phyloP scores from a whole-genome alignment of 2,888 invertebrate genomes.

The Drosophila crucigera region DNA sequence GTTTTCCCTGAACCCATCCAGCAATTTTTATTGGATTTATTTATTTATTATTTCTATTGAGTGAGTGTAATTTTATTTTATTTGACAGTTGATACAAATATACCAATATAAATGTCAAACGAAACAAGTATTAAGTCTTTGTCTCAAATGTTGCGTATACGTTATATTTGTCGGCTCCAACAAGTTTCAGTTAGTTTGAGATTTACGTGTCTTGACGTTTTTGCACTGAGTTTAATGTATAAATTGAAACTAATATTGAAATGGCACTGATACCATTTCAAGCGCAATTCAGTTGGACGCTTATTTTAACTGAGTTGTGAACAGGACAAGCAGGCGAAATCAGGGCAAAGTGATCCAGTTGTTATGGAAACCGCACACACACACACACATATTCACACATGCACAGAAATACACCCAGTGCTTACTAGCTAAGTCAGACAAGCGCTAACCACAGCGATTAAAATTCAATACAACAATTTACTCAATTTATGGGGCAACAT shows the following conservation, averaged over 20 bases:
- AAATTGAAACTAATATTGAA: slow-evolving; percentile 4
- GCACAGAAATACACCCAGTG: background rate
- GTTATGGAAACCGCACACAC: slow-evolving; percentile 5
- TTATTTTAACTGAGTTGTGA: slow-evolving; percentile 15
- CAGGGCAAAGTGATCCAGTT: slow-evolving; percentile 26
- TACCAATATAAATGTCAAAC: background rate
- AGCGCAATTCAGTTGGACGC: slow-evolving; percentile 19
- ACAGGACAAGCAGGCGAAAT: slow-evolving; percentile 19
- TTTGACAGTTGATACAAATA: background rate
- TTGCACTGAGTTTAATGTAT: background rate
- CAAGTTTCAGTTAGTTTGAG: background rate
- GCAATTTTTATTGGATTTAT: too few species aligned
- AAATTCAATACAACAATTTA: slow-evolving; percentile 73
- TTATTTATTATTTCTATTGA: background rate
- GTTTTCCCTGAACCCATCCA: background rate
- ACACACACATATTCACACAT: background rate
- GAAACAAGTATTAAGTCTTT: background rate
- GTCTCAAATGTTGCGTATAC: slow-evolving; percentile 6
- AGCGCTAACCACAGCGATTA: slow-evolving; percentile 63
- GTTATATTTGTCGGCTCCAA: background rate
- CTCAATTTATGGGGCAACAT: slow-evolving; percentile 73
- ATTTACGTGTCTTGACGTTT: background rate
- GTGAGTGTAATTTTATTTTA: background rate
- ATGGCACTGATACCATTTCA: slow-evolving; percentile 34
- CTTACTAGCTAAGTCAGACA: slow-evolving; percentile 33